A percentile compares a stretch with the other conserved stretches of the same genome.
Conservation (phyloP, 2,888 invertebrate species). For the Pristionchus exspectatus region DNA sequence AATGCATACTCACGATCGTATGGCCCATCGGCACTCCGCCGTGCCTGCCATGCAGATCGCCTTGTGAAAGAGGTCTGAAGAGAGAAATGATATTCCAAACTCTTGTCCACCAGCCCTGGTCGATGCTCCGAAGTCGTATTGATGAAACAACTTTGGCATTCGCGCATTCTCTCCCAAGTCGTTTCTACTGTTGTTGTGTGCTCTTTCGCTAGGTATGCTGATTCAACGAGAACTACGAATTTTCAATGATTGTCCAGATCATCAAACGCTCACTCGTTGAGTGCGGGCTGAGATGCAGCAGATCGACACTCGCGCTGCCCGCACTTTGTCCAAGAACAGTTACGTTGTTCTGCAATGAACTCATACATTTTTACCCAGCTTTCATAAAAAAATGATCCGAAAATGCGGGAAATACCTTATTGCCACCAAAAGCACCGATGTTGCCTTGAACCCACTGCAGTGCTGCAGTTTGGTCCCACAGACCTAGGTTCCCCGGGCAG, state of each 20-base stretch:
- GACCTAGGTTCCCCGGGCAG: slow-evolving; percentile 64
- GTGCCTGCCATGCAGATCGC: slow-evolving; percentile 4
- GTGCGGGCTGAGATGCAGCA: slow-evolving; percentile 39
- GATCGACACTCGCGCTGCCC: slow-evolving; percentile 17
- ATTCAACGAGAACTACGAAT: neutral
- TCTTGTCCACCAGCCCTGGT: no score
- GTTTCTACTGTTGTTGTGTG: no score
- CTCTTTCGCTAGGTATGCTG: neutral
- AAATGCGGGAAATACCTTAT: neutral
- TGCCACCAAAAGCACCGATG: slow-evolving; percentile 29
- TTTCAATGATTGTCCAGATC: no score
- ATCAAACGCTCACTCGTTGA: neutral
- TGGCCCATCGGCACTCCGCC: neutral
- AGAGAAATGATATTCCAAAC: no score
- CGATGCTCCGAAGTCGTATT: no score
- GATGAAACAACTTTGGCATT: no score
- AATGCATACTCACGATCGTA: neutral
- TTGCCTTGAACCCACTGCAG: slow-evolving; percentile 60
- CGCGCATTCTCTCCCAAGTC: no score
- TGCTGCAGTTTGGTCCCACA: slow-evolving; percentile 67
- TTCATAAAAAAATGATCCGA: no score
- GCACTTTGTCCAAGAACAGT: slow-evolving; percentile 23
- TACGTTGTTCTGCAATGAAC: neutral
- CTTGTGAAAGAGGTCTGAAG: slow-evolving; percentile 25
- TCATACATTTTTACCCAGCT: no score